Evolutionary conservation across 2,888 invertebrate genomes (phyloP), one percentile per base, ranked within the genome.

Genomic region (Bruchidius siliquastri): DNA sequence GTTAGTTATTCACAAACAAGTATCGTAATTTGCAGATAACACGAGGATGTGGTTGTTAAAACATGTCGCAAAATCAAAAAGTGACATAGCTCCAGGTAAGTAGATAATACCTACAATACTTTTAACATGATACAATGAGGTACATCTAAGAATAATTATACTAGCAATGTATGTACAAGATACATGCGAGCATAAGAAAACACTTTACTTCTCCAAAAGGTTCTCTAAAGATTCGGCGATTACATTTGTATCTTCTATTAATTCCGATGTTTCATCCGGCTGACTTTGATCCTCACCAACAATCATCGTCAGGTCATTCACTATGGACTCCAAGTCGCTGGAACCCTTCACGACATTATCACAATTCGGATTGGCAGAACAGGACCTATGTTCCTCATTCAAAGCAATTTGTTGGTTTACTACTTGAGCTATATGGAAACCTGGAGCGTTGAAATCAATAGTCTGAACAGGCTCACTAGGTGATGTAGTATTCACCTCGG

Each of bases 351-450:
- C 68, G n/a, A 22, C 26, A 8, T 72, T 72, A 22, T 73, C 69
- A 13, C 71, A 69, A 22, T 20, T 67, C 2, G 71, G 70, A 69
- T 72, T 74, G 20, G 67, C 73, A 10, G 32, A 30, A 20, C 20
- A 69, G n/a, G 22, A 22, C 67, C 74, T 72, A 22, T 22, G 69
- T 26, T 74, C 74, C 71, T 74, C 74, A 22, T 74, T 77, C 73
- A 73, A 72, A 20, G 74, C 75, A n/a, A 76, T 74, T 69, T 76
- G 78, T 30, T 75, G 76, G 30, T 72, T 76, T n/a, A 76, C 71
- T 0, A 76, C 76, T 70, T 77, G 73, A 22, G 77, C 77, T 21
- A 78, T 78, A 22, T 78, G 78, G 66, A 78, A 78, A 32, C 77
- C 78, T 10, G 66, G 67, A 20, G 71, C 10, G 30, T 32, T 49